Evolutionary conservation across 2,888 invertebrate genomes (phyloP).

Genomic region (Drosophila basisetae): DNA sequence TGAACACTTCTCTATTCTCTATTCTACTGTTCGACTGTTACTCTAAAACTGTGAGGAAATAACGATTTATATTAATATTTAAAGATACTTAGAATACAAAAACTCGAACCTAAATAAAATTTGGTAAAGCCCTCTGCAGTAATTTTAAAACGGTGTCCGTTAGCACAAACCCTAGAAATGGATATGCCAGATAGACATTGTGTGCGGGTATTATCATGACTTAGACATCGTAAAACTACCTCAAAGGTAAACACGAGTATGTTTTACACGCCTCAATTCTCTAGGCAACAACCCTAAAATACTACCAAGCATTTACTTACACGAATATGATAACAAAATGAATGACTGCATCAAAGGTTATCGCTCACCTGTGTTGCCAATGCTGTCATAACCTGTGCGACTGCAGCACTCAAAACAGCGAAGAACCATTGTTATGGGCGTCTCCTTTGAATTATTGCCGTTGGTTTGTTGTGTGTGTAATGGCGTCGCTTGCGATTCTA

Average conservation of each 20-base stretch:
- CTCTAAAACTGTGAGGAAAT: not conserved
- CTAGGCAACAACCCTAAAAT: not conserved
- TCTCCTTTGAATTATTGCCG: not conserved
- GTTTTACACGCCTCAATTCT: not conserved
- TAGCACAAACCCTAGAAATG: not conserved
- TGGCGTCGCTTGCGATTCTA: constrained; percentile 24
- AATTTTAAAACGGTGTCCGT: not conserved
- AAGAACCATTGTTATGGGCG: constrained; percentile 43
- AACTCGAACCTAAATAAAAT: not conserved
- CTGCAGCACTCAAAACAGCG: constrained; percentile 75
- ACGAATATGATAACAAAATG: not conserved
- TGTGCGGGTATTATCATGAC: not conserved
- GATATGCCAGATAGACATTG: not conserved
- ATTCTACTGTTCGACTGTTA: not conserved
- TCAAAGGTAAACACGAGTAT: not conserved
- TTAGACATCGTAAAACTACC: not conserved
- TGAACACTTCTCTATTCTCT: not conserved
- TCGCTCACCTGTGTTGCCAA: constrained; percentile 66
- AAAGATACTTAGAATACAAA: not conserved
- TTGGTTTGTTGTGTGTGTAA: constrained; percentile 9
- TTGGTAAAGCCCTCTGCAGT: not conserved
- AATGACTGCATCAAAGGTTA: not conserved
- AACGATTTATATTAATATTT: not conserved
- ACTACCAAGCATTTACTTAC: not conserved
- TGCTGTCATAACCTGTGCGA: constrained; percentile 85